Base-by-base conservation (phyloP, 1,140 invertebrate species). In the Bombus turneri region DNA sequence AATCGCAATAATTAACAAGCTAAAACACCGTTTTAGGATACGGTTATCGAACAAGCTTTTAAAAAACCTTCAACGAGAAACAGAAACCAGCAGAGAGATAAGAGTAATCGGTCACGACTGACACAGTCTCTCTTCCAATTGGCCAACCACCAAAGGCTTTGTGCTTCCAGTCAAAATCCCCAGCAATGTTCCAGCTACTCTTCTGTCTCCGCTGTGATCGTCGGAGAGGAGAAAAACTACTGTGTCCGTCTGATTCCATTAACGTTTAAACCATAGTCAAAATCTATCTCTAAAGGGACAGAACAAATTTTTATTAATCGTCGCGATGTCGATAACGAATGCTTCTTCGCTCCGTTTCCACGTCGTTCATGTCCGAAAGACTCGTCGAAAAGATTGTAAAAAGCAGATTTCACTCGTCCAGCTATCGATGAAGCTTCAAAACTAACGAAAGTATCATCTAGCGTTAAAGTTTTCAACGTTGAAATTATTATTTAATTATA, bases 211-310 rank as follows among this genome's bases (percentile, higher is more conserved):
- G 2, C 1, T 9, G 59, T 41, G 31, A 43, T 64, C 77, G 62
- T 34, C 18, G 3, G 31, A 9, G 39, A n/a, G 41, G n/a, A 28
- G 1, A 18, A 8, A 34, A 31, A 37, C 68, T 71, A 47, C 22
- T 1, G 41, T 3, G 77, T 53, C n/a, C n/a, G 69, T 81, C 39
- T 43, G 80, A 74, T 81, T 64, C 43, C 80, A 64, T 74, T 81
- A 81, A 72, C 69, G 53, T 15, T 47, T n/a, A 12, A n/a, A 28
- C 25, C 68, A n/a, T 34, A 9, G 79, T 59, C 78, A 47, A 53
- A 39, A 81, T 71, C 47, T 34, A n/a, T 18, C 34, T 47, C 41
- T n/a, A n/a, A 62, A 62, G 28, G 31, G 13, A 9, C 15, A 18
- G 31, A 71, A 37, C 53, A 18, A 39, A 53, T 71, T 81, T 71